These are phyloP conservation scores for Eremobia ochroleuca DNA, from an alignment of 2,888 invertebrate genomes.

Conservation along the genomic window DNA sequence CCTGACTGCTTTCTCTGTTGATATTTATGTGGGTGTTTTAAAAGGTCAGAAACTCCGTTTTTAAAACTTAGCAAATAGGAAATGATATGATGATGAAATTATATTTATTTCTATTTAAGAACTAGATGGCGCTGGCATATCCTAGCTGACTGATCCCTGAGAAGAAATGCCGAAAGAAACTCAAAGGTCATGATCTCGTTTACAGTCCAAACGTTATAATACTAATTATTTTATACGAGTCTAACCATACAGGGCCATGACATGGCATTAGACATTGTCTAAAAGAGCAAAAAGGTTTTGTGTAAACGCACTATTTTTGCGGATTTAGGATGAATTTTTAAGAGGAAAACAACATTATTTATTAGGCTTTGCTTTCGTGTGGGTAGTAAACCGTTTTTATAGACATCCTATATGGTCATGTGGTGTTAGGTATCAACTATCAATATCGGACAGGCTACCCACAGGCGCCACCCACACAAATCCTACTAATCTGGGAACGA, in stretches of 20 bases:
- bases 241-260: background rate
- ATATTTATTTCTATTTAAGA: background rate
- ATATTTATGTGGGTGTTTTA: background rate
- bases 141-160: background rate
- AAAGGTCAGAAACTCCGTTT: constrained; percentile 2
- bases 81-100: background rate
- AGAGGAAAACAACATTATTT: background rate
- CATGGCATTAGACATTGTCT: no score
- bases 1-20: constrained; percentile 43
- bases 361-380: constrained; percentile 2
- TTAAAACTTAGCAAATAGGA: background rate
- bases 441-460: constrained; percentile 39
- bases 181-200: background rate
- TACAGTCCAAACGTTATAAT: background rate
- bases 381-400: constrained; percentile 45
- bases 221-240: background rate
- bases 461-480: constrained; percentile 39
- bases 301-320: background rate
- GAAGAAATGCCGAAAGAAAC: background rate
- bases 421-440: constrained; percentile 7
- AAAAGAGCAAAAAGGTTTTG: background rate
- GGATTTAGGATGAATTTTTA: background rate
- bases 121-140: background rate
- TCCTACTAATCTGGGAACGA: constrained; percentile 48
- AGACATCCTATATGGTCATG: constrained; percentile 21